Percentiles rank a stretch among this genome's conserved stretches.
Evolutionary conservation across 1,140 invertebrate species (phyloP).

Genomic region (Metaphire vulgaris): DNA sequence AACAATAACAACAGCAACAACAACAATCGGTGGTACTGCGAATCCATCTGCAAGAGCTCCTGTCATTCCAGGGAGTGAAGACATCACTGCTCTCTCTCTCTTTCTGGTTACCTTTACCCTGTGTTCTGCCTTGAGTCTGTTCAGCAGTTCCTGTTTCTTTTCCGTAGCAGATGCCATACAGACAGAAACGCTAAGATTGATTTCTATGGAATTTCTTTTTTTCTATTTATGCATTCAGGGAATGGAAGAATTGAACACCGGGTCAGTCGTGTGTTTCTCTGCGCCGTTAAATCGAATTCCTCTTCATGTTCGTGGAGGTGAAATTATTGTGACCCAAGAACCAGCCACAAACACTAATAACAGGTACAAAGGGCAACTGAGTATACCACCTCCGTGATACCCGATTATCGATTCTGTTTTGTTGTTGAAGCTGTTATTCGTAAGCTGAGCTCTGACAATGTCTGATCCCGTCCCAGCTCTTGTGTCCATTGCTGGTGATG

Average conservation of each 20-base stretch:
- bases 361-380: constrained; percentile 34
- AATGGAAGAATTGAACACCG: neutral
- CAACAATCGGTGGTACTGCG: too few species aligned
- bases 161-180: neutral
- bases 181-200: neutral
- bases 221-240: neutral
- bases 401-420: neutral
- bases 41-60: too few species aligned
- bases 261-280: neutral
- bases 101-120: neutral
- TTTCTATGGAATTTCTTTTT: too few species aligned
- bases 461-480: neutral
- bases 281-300: constrained; percentile 42
- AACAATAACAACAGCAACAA: too few species aligned
- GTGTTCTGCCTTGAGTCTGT: neutral
- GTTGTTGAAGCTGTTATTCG: neutral
- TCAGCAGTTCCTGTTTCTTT: neutral
- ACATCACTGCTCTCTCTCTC: too few species aligned
- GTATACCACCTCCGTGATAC: neutral
- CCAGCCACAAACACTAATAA: constrained; percentile 46
- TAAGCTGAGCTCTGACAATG: neutral
- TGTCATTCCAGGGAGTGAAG: too few species aligned
- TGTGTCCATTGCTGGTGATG: neutral
- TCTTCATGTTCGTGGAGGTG: constrained; percentile 50
- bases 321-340: constrained; percentile 48